Conservation (phyloP, 1,140 invertebrate species). For the Aporrectodea caliginosa region DNA sequence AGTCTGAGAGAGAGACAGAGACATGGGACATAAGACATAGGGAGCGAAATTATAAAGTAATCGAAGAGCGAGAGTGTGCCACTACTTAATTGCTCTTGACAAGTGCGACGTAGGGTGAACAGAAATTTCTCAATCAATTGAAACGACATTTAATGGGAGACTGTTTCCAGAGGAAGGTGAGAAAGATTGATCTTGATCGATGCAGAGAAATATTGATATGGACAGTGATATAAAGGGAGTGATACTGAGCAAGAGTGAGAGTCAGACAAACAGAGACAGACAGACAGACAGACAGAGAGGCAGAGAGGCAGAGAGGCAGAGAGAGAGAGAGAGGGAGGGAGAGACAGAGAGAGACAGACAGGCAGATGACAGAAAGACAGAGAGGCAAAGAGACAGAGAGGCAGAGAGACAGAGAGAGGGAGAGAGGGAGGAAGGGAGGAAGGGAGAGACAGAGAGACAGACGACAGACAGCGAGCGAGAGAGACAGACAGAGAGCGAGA, state of each 20-base stretch:
- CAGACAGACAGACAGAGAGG: slow-evolving; percentile 12
- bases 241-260: not conserved
- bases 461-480: not conserved
- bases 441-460: not conserved
- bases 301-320: slow-evolving; percentile 17
- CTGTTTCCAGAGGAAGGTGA: no score
- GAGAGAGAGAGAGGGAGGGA: slow-evolving; percentile 17
- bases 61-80: no score
- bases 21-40: not conserved
- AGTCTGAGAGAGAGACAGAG: slow-evolving; percentile 11
- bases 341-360: slow-evolving; percentile 23
- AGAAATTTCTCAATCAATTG: no score
- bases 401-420: not conserved
- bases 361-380: not conserved
- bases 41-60: no score
- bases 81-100: no score
- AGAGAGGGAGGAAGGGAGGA: not conserved
- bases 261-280: slow-evolving; percentile 4
- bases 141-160: no score
- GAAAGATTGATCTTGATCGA: no score
- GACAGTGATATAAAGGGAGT: not conserved
- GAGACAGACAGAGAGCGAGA: not conserved
- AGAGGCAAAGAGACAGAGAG: slow-evolving; percentile 1
- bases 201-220: no score
- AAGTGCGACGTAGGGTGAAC: no score